These are phyloP conservation scores for Thinocorus orbignyianus DNA, from an alignment of 2,113 vertebrate species.

Conservation along the genomic window DNA sequence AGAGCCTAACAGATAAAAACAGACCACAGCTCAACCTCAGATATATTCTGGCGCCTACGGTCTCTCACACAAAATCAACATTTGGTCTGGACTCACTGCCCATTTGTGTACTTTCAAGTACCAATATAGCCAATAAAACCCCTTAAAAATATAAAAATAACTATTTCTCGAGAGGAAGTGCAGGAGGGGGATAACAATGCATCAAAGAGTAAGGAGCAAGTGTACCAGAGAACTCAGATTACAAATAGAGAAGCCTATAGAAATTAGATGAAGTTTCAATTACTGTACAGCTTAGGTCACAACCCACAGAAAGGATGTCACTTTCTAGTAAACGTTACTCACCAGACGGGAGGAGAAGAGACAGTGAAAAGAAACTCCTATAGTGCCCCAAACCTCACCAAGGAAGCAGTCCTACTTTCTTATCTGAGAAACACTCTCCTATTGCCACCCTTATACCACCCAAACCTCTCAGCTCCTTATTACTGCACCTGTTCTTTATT, in stretches of 20 bases:
- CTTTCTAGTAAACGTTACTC: neutral
- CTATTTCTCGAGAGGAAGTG: neutral
- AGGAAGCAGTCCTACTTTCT: neutral
- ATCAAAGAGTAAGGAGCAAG: accelerated
- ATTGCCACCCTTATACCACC: neutral
- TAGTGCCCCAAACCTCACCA: neutral
- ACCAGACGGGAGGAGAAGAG: neutral
- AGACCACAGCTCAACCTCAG: neutral
- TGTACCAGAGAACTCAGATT: neutral
- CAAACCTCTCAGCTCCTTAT: neutral
- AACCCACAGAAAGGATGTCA: neutral
- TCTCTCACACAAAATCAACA: neutral
- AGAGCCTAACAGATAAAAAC: neutral
- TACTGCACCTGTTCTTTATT: neutral
- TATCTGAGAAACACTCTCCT: neutral
- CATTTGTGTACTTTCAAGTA: neutral
- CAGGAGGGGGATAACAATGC: neutral
- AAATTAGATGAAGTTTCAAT: neutral
- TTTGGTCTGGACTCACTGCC: neutral
- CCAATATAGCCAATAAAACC: neutral
- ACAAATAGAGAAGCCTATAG: accelerated
- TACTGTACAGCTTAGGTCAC: neutral
- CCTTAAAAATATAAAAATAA: neutral
- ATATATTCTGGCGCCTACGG: neutral
- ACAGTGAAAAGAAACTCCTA: neutral